These are phyloP conservation scores for Phoxinus phoxinus DNA, from an alignment of 2,113 vertebrate genomes.

Conservation along the genomic window DNA sequence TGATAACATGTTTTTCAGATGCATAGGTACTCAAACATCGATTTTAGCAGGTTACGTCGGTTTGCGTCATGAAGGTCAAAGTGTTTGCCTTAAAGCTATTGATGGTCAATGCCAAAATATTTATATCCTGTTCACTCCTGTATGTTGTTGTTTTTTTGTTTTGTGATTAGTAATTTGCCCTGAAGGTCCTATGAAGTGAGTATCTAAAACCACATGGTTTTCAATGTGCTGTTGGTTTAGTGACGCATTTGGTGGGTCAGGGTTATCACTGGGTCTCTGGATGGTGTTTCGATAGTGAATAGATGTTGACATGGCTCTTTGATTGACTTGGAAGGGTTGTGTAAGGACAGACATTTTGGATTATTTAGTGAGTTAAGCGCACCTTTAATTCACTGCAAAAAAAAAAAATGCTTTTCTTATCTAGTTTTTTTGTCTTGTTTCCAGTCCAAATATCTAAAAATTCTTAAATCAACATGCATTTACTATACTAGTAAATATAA, in stretches of 20 bases:
- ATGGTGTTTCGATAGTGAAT: not conserved
- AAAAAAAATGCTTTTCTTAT: too few relatives aligned
- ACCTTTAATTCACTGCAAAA: not conserved
- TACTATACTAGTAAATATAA: too few relatives aligned
- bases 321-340: not conserved
- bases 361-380: not conserved
- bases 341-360: not conserved
- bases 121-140: not conserved
- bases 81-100: not conserved
- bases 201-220: not conserved
- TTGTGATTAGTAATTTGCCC: not conserved
- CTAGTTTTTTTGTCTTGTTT: too few relatives aligned
- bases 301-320: slow-evolving; percentile 19
- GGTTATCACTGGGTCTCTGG: slow-evolving; percentile 13
- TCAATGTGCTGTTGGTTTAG: slow-evolving; percentile 21
- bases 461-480: too few relatives aligned
- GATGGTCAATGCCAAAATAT: not conserved
- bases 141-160: not conserved
- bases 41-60: not conserved
- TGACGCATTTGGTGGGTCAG: not conserved
- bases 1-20: not conserved
- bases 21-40: not conserved
- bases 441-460: too few relatives aligned
- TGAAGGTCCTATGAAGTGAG: not conserved
- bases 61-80: not conserved